Evolutionary conservation across 1,140 invertebrate species (phyloP).

Genomic region (Laodelphax striatellus): DNA sequence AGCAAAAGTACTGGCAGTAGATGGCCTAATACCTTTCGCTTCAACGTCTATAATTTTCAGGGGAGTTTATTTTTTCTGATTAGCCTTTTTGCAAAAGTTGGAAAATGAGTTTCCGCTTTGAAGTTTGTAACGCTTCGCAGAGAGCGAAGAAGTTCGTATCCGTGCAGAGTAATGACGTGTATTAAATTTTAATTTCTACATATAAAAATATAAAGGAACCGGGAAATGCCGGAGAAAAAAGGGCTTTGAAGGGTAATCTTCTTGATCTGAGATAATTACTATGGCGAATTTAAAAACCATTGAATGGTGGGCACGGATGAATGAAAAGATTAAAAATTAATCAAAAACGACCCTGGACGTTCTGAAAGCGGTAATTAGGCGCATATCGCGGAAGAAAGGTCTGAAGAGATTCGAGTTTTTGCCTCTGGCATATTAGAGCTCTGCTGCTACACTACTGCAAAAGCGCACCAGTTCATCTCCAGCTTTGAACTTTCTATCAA

Average conservation of each 20-base stretch:
- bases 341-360: constrained; percentile 1
- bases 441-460: neutral
- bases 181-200: neutral
- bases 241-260: neutral
- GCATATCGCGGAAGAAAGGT: constrained; percentile 1
- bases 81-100: too few relatives aligned
- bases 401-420: constrained; percentile 2
- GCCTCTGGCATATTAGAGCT: neutral
- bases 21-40: too few relatives aligned
- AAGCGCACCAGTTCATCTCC: neutral
- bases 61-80: too few relatives aligned
- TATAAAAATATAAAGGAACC: neutral
- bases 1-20: too few relatives aligned
- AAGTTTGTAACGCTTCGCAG: too few relatives aligned
- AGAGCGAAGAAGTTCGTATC: too few relatives aligned
- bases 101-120: too few relatives aligned
- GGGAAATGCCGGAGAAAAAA: neutral
- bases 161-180: neutral
- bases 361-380: constrained; percentile 1
- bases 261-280: constrained; percentile 1
- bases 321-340: constrained; percentile 2
- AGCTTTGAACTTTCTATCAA: constrained; percentile 1
- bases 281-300: constrained; percentile 1
- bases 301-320: neutral
- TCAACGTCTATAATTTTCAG: too few relatives aligned